phyloP scores from a whole-genome alignment of 2,797 vertebrate genomes.

The Clarias platycephalus region DNA sequence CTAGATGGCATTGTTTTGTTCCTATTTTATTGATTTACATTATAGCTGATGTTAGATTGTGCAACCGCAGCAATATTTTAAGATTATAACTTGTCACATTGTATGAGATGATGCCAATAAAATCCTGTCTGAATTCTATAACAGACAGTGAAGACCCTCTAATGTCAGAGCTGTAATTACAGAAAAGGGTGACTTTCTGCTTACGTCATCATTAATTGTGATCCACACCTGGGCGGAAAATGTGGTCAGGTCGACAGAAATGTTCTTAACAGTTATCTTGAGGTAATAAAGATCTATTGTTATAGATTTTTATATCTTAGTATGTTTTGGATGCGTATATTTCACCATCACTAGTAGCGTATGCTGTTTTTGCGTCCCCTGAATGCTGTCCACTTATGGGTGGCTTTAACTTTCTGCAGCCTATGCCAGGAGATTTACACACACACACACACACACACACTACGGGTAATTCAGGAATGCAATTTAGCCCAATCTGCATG shows the following conservation, averaged over 20 bases:
- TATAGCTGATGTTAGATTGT: neutral
- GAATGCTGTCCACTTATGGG: neutral
- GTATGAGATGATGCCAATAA: neutral
- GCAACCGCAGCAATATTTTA: neutral
- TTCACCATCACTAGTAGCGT: neutral
- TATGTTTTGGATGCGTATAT: neutral
- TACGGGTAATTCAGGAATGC: no score
- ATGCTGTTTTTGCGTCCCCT: neutral
- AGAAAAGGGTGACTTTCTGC: neutral
- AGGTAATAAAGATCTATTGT: neutral
- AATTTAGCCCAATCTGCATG: no score
- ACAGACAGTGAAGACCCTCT: neutral
- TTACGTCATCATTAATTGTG: neutral
- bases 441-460: no score
- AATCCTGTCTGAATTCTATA: neutral
- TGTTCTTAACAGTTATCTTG: neutral
- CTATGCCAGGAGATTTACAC: no score
- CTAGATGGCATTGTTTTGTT: neutral
- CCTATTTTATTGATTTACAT: neutral
- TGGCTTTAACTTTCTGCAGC: neutral
- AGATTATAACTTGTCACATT: neutral
- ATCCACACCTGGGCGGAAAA: neutral
- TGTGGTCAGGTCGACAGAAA: neutral
- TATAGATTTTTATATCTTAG: neutral
- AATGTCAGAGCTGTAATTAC: neutral